Base-by-base conservation (phyloP, 2,797 vertebrate species). In the Mustela erminea region DNA sequence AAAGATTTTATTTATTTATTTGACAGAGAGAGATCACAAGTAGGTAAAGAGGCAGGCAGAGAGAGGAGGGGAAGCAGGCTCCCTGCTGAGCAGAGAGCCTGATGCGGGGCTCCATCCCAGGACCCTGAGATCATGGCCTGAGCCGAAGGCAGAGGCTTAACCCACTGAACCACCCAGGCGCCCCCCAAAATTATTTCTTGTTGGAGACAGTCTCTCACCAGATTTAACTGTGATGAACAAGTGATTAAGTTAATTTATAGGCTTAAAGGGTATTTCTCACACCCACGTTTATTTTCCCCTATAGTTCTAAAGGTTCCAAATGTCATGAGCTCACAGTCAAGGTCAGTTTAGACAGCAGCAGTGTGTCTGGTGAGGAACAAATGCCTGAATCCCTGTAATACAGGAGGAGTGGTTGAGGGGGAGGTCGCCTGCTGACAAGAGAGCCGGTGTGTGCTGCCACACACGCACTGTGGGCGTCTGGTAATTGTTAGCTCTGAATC, bases 211-310 rank as follows among this genome's bases (percentile, higher is more conserved):
- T 96, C 92, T 98, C 96, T 91, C 83, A 91, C 87, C 92, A 98
- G 90, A 98, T 96, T 96, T 98, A 98, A 97, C 41, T 96, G 85
- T 87, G 52, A 38, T 38, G 60, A 97, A 97, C 72, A 98, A 81
- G 94, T 92, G 81, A 98, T 98, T 98, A 64, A 93, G 96, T 96
- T 98, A 97, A 96, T 93, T 87, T 95, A 97, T 78, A 97, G 95
- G 27, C 87, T 91, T 81, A 89, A 96, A 96, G 83, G 25, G 92
- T 90, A 66, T 96, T 90, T 97, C 89, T 97, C 38, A 97, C 49
- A 52, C 88, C 92, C 77, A 88, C 20, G 2, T 49, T 83, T 70
- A 90, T 84, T 96, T 97, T 87, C 74, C 49, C 58, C 91, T 87
- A 20, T 0, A 35, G 4, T 82, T 95, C 58, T 96, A 74, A 97